phyloP scores from a whole-genome alignment of 2,113 vertebrate species.

The Esox niger region DNA sequence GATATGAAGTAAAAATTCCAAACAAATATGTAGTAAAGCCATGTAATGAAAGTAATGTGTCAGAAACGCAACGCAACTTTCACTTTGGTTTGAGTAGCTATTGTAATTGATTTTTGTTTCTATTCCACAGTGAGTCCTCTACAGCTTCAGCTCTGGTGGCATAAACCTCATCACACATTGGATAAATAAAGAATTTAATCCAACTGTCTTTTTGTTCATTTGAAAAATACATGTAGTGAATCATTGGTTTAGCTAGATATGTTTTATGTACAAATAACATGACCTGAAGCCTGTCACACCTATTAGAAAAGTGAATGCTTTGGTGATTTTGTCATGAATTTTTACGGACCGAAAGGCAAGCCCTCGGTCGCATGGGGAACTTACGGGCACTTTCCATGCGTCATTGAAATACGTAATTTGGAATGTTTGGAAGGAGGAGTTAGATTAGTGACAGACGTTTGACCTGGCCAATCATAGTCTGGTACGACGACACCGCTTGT shows the following conservation, averaged over 20 bases:
- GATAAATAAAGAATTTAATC: slow-evolving; percentile 76
- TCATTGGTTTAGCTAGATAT: neutral
- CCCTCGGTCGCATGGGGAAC: slow-evolving; percentile 15
- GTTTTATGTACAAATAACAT: too few relatives aligned
- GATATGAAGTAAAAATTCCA: neutral
- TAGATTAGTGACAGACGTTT: neutral
- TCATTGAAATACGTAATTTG: slow-evolving; percentile 12
- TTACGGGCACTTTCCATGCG: slow-evolving; percentile 53
- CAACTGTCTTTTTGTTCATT: slow-evolving; percentile 19
- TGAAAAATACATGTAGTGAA: neutral
- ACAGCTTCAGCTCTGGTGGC: slow-evolving; percentile 98
- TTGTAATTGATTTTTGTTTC: slow-evolving; percentile 31
- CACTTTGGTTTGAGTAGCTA: neutral
- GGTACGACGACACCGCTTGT: neutral
- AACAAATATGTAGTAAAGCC: neutral
- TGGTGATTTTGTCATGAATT: slow-evolving; percentile 4
- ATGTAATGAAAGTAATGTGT: neutral
- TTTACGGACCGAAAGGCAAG: neutral
- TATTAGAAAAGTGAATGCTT: too few relatives aligned
- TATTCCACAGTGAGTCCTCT: slow-evolving; percentile 88
- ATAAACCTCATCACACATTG: slow-evolving; percentile 73
- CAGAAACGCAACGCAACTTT: neutral
- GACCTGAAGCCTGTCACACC: too few relatives aligned
- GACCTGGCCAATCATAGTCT: slow-evolving; percentile 11
- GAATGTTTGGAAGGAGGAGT: neutral